Conservation (phyloP, 2,797 vertebrate species). For the Chiroxiphia lanceolata region DNA sequence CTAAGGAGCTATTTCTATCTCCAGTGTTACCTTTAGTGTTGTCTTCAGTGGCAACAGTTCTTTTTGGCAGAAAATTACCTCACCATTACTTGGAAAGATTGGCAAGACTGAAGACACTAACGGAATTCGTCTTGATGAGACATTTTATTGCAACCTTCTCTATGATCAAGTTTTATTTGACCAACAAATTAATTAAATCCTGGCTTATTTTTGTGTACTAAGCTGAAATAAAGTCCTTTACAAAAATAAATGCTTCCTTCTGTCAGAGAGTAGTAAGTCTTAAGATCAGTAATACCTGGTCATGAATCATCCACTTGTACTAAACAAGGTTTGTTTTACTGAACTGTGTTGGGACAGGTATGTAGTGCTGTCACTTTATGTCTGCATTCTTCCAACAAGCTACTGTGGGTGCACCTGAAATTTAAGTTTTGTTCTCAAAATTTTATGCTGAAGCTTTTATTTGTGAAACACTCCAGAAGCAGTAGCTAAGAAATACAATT, state of each 20-base stretch:
- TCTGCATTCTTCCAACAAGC: not conserved
- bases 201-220: not conserved
- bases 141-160: not conserved
- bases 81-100: not conserved
- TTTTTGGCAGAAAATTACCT: not conserved
- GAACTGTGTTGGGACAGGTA: not conserved
- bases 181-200: not conserved
- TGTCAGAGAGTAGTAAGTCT: not conserved
- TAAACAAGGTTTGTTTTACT: not conserved
- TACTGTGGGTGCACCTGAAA: not conserved
- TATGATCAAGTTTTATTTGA: not conserved
- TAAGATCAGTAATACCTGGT: not conserved
- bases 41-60: not conserved
- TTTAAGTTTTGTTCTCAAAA: not conserved
- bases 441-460: not conserved
- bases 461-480: not conserved
- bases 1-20: not conserved
- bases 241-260: not conserved
- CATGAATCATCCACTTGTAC: not conserved
- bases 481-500: not conserved
- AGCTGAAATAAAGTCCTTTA: not conserved
- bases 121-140: not conserved
- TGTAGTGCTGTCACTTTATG: not conserved
- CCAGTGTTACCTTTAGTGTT: not conserved
- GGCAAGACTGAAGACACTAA: not conserved